These are phyloP conservation scores for Erinaceus europaeus DNA, from an alignment of 2,113 vertebrate species.

Conservation along the genomic window DNA sequence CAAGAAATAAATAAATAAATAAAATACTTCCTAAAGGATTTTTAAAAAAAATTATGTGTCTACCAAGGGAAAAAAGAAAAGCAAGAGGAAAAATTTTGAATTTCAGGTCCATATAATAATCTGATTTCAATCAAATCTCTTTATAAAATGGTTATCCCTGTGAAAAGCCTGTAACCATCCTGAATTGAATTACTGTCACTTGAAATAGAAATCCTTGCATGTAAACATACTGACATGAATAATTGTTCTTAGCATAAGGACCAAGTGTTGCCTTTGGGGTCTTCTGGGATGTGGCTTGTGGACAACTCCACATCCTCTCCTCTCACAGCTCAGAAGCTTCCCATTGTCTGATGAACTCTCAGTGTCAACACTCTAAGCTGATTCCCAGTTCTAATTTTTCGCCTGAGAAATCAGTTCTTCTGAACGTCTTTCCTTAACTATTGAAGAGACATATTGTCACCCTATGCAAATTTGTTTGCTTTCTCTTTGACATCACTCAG, in stretches of 20 bases:
- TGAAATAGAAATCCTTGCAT: background rate
- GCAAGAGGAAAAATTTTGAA: too few species aligned
- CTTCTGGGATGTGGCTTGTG: background rate
- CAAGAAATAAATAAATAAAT: too few species aligned
- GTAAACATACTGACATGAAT: background rate
- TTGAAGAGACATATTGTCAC: background rate
- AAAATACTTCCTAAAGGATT: too few species aligned
- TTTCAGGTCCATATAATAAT: too few species aligned
- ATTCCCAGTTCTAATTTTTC: background rate
- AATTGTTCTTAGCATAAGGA: background rate
- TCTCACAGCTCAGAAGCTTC: background rate
- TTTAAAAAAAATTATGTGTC: too few species aligned
- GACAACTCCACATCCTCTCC: background rate
- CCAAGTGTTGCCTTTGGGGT: fast-evolving
- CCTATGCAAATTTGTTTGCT: background rate
- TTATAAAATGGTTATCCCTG: too few species aligned
- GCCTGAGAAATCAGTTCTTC: background rate
- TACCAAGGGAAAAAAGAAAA: too few species aligned
- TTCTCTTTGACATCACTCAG: background rate
- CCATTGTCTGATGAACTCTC: background rate
- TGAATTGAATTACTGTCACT: background rate
- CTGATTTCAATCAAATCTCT: too few species aligned
- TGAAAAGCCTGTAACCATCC: background rate
- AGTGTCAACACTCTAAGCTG: background rate
- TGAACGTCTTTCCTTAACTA: background rate